These are phyloP conservation scores for Prietella phreatophila DNA, from an alignment of 2,113 vertebrate species.

Conservation along the genomic window DNA sequence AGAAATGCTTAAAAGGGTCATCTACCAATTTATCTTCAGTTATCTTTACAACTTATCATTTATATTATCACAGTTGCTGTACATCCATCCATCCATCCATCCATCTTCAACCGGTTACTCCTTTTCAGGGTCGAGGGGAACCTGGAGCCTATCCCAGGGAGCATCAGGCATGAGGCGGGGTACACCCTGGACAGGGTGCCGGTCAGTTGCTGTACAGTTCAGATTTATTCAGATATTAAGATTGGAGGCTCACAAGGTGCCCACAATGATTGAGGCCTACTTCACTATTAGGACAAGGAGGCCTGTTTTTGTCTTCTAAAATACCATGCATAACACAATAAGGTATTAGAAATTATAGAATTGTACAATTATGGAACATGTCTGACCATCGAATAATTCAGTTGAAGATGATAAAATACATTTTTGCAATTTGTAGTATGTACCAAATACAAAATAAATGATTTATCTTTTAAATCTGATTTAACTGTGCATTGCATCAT, in stretches of 20 bases:
- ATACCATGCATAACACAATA: neutral
- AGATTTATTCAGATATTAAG: neutral
- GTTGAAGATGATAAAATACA: conserved; percentile 19
- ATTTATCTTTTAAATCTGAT: conserved; percentile 44
- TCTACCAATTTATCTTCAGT: neutral
- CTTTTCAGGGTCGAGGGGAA: too few relatives aligned
- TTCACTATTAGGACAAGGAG: neutral
- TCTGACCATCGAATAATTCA: too few relatives aligned
- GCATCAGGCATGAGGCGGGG: too few relatives aligned
- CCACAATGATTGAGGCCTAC: neutral
- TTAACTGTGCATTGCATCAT: conserved; percentile 46
- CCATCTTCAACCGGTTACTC: too few relatives aligned
- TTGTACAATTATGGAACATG: neutral
- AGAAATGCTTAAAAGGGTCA: neutral
- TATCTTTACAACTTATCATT: neutral
- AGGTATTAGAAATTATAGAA: neutral
- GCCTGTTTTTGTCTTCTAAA: neutral
- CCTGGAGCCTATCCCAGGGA: too few relatives aligned
- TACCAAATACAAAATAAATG: conserved; percentile 57
- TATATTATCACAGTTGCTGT: neutral
- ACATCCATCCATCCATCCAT: neutral
- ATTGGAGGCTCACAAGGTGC: neutral
- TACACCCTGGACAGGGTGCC: too few relatives aligned
- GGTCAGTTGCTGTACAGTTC: neutral
- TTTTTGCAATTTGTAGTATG: conserved; percentile 53